Conservation (phyloP, 1,140 invertebrate genomes). For the Anoplolepis gracilipes region DNA sequence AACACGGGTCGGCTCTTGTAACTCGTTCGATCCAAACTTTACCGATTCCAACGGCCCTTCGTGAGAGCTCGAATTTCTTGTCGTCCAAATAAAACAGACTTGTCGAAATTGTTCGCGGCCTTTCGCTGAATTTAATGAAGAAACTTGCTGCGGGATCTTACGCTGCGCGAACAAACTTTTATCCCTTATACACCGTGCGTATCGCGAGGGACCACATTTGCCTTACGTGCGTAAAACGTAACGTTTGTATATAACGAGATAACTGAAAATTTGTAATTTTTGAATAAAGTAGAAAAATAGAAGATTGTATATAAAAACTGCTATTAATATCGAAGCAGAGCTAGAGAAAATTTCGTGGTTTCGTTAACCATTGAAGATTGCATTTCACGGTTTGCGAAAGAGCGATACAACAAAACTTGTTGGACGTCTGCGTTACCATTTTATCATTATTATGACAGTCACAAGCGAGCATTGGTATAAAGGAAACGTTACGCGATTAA, state of each 20-base stretch:
- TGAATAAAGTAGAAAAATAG: neutral
- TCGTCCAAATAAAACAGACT: constrained; percentile 51
- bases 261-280: constrained; percentile 5
- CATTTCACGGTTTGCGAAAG: neutral
- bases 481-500: constrained; percentile 33
- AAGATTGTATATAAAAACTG: neutral
- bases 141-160: constrained; percentile 6
- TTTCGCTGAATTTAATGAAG: constrained; percentile 55
- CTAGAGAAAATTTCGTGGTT: too few relatives aligned
- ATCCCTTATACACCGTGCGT: neutral
- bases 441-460: constrained; percentile 49
- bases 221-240: neutral
- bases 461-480: neutral
- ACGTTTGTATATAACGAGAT: neutral
- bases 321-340: too few relatives aligned
- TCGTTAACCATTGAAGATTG: neutral
- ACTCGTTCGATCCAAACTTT: constrained; percentile 30
- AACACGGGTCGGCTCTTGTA: neutral
- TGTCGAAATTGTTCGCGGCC: constrained; percentile 33
- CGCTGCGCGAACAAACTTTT: constrained; percentile 26
- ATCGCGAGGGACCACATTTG: neutral
- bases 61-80: constrained; percentile 35
- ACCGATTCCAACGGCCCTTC: neutral
- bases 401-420: neutral
- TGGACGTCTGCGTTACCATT: neutral